phyloP scores from a whole-genome alignment of 2,113 vertebrate species.

The Larimichthys polyactis region DNA sequence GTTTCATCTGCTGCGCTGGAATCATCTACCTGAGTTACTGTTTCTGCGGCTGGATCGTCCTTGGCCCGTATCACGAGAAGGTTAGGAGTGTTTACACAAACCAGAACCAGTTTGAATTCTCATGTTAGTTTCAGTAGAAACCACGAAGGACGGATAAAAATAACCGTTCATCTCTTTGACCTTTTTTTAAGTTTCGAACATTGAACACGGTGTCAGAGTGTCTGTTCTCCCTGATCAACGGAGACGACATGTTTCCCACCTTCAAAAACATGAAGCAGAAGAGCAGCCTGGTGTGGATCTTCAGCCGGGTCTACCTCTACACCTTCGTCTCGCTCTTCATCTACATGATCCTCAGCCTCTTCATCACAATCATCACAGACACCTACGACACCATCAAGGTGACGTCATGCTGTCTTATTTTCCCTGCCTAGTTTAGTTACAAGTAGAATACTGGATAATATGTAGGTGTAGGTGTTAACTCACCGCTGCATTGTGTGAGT shows the following conservation, averaged over 20 bases:
- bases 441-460: not conserved
- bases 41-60: slow-evolving; percentile 97
- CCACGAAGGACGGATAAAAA: not conserved
- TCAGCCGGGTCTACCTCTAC: slow-evolving; percentile 95
- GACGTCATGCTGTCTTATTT: not conserved
- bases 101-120: not conserved
- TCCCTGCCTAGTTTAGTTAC: not conserved
- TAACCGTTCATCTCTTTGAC: not conserved
- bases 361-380: slow-evolving; percentile 96
- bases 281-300: slow-evolving; percentile 94
- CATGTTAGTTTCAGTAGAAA: not conserved
- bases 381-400: slow-evolving; percentile 98
- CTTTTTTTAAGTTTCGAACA: slow-evolving; percentile 88
- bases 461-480: no score
- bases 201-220: slow-evolving; percentile 94
- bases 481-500: no score
- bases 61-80: slow-evolving; percentile 96
- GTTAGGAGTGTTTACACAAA: slow-evolving; percentile 64
- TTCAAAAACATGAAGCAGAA: slow-evolving; percentile 95
- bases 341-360: slow-evolving; percentile 99
- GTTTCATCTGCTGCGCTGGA: slow-evolving; percentile 94
- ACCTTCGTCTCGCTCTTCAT: slow-evolving; percentile 96
- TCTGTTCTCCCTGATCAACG: slow-evolving; percentile 95
- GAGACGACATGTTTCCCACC: slow-evolving; percentile 96
- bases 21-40: slow-evolving; percentile 98